These are phyloP conservation scores for Sebastes hubbsi DNA, from an alignment of 2,797 vertebrate genomes.

Conservation along the genomic window DNA sequence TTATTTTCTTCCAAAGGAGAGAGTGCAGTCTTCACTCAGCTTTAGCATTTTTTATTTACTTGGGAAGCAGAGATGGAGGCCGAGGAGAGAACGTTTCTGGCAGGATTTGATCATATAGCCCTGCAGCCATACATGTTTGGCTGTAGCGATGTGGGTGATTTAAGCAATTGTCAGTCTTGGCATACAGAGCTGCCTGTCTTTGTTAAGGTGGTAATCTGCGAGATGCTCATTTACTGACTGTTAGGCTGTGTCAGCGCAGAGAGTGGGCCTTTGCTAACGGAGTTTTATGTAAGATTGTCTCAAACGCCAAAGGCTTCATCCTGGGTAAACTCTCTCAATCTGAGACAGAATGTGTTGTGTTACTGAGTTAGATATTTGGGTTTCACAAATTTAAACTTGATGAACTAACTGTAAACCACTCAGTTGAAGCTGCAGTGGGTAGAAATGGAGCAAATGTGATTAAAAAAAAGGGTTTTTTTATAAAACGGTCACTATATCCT, in stretches of 20 bases:
- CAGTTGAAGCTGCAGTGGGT: no score
- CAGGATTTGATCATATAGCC: conserved; percentile 7
- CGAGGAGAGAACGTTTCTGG: background rate
- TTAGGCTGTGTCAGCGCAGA: background rate
- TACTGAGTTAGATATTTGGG: background rate
- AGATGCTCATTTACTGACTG: conserved; percentile 14
- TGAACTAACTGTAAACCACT: background rate
- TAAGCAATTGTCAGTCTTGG: conserved; percentile 25
- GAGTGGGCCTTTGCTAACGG: background rate
- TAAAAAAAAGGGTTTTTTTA: no score
- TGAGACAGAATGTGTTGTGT: background rate
- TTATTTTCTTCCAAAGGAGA: background rate
- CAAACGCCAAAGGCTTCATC: conserved; percentile 3
- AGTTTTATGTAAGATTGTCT: background rate
- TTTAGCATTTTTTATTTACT: background rate
- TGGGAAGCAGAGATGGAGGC: background rate
- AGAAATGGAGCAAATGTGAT: no score
- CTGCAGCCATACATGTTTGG: conserved; percentile 21
- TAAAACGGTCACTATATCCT: no score
- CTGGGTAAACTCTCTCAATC: conserved; percentile 1
- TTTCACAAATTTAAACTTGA: background rate
- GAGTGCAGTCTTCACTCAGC: background rate
- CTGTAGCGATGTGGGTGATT: background rate
- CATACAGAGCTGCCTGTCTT: conserved; percentile 1
- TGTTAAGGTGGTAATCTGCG: conserved; percentile 37